phyloP scores from a whole-genome alignment of 92 coral and sea anemone genomes.

The Ricordea florida region DNA sequence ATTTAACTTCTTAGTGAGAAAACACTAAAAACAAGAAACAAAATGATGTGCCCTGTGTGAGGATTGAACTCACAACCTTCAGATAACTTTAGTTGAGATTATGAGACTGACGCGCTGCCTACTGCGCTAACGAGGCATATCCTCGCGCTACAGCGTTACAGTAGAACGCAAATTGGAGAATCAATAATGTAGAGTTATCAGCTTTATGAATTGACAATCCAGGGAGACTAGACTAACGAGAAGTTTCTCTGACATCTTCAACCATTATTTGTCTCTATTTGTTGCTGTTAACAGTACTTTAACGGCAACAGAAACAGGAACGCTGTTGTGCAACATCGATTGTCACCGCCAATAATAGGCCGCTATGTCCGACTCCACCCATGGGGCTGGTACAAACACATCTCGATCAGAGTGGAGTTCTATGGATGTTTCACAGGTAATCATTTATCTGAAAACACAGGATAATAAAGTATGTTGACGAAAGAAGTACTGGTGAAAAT shows the following conservation, averaged over 20 bases:
- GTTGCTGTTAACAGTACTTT: slow-evolving; percentile 62
- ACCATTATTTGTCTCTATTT: neutral
- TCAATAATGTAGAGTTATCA: no score
- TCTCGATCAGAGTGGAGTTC: slow-evolving; percentile 78
- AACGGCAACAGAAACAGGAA: slow-evolving; percentile 69
- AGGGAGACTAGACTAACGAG: no score
- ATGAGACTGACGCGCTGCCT: slow-evolving; percentile 73
- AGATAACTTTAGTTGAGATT: no score
- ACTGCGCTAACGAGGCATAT: slow-evolving; percentile 79
- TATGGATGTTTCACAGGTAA: slow-evolving; percentile 78
- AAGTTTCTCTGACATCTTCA: neutral
- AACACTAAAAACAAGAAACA: no score
- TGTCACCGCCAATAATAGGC: slow-evolving; percentile 72
- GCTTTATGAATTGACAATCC: no score
- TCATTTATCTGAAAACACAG: neutral
- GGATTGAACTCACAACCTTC: no score
- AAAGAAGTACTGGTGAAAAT: no score
- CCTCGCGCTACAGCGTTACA: no score
- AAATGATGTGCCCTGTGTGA: no score
- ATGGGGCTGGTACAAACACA: slow-evolving; percentile 60
- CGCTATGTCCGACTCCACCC: slow-evolving; percentile 75
- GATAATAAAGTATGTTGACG: no score
- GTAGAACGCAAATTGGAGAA: no score
- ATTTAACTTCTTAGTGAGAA: no score
- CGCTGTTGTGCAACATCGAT: slow-evolving; percentile 57